Base-by-base conservation (phyloP, 37 sponge, comb jelly and placozoan genomes). In the Agelas oroides region DNA sequence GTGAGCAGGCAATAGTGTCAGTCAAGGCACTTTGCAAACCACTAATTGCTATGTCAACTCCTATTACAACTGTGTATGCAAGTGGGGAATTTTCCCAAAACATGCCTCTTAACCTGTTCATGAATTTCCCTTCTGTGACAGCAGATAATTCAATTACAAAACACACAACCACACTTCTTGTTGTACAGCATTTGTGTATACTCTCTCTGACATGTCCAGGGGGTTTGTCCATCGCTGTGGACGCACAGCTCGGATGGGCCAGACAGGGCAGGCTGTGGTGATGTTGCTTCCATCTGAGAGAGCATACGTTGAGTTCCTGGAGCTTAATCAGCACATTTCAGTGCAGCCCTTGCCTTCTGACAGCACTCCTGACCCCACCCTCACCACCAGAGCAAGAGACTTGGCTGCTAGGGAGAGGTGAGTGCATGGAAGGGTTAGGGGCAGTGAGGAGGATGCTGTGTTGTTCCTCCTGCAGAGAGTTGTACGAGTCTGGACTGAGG, bases 231-330 rank as follows among this genome's bases (percentile, higher is more conserved):
- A 94, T 77, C 84, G 99, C 16, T 94, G 93, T 84, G 99, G 99
- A 1, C 82, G 99, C 15, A 98, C 99, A 38, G 99, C 99, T 30
- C 81, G 99, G 21, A 96, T 96, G 80, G 99, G 99, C 16, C 55
- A 80, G 25, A 57, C 78, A 33, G 99, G 99, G 14, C 75, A 83
- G 33, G 91, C 97, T n/a, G 80, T 98, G 18, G 80, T 96, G 21
- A 88, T 94, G 75, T 86, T 98, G 19, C 69, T 87, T 20, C 93
- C 91, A 32, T 83, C 87, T 27, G 99, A 98, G 59, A 37, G 56
- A 34, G 71, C 93, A 0, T 98, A 96, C 86, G 93, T 94, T 16
- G 91, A 94, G 20, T 98, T 94, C 75, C 78, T 98, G 52, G 16
- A 40, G 36, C 54, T 94, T 53, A 96, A 94, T 64, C 95, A 98